A percentile compares a stretch with the other conserved stretches of the same genome.
These are phyloP conservation scores for Ctenopoma multispine DNA, from an alignment of 2,797 vertebrate species.

Conservation along the genomic window DNA sequence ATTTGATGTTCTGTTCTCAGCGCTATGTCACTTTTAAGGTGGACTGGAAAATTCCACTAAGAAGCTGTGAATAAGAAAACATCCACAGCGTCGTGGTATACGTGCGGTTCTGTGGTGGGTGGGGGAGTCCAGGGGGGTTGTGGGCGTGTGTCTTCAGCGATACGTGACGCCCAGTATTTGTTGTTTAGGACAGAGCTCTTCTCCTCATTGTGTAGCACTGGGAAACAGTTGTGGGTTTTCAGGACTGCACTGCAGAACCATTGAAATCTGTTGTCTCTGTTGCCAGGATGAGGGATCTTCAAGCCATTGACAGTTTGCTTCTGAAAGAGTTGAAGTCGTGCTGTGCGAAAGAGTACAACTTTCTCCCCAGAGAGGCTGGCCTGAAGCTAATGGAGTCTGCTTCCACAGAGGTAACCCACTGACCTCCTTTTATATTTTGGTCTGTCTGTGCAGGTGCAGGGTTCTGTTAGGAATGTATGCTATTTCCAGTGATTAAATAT, in stretches of 20 bases:
- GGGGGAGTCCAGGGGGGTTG: background rate
- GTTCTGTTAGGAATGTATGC: background rate
- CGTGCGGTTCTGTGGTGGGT: background rate
- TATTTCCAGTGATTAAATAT: slow-evolving; percentile 1
- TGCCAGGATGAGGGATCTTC: slow-evolving; percentile 75
- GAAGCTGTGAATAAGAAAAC: no score
- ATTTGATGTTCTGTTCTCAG: no score
- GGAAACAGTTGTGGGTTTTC: background rate
- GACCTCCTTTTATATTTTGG: slow-evolving; percentile 31
- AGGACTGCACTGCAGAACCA: background rate
- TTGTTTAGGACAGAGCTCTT: slow-evolving; percentile 30
- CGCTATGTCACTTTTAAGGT: no score
- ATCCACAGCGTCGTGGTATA: background rate
- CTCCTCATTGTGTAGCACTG: background rate
- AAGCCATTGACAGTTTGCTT: slow-evolving; percentile 77
- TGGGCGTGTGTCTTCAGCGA: background rate
- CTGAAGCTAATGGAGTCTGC: slow-evolving; percentile 90
- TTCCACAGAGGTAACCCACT: slow-evolving; percentile 86
- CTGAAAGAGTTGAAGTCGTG: slow-evolving; percentile 91
- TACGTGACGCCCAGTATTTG: slow-evolving; percentile 60
- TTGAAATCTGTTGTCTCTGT: slow-evolving; percentile 41
- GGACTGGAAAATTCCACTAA: no score
- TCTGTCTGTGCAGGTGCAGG: background rate
- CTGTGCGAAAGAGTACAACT: slow-evolving; percentile 88
- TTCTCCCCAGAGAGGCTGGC: slow-evolving; percentile 91